Conservation (phyloP, 2,113 vertebrate genomes). For the Ochotona curzoniae region DNA sequence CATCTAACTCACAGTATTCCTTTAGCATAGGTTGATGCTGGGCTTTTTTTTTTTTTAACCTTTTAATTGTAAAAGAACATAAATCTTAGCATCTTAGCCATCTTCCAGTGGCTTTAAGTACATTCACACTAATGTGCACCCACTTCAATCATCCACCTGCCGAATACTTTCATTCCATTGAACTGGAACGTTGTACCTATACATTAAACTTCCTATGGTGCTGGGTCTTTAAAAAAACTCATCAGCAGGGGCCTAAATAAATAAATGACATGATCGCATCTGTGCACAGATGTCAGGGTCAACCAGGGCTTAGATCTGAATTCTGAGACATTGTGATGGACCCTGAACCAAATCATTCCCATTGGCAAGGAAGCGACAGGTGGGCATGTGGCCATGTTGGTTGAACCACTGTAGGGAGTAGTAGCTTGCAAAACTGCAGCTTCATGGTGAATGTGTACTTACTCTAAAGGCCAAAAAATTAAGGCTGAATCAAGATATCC, state of each 20-base stretch:
- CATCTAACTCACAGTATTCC: not conserved
- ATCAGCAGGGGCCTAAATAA: not conserved
- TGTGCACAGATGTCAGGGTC: not conserved
- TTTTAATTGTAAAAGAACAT: not conserved
- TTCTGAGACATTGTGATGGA: not conserved
- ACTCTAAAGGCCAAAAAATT: not conserved
- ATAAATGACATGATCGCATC: not conserved
- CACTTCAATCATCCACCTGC: not conserved
- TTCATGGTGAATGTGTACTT: not conserved
- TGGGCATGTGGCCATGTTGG: not conserved
- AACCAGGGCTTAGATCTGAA: not conserved
- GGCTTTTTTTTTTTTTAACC: not conserved
- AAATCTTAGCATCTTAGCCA: not conserved
- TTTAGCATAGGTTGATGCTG: not conserved
- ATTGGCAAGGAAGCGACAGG: constrained; percentile 9
- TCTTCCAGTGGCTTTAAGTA: not conserved
- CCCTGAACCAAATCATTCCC: not conserved
- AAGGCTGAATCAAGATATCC: not conserved
- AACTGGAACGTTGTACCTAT: not conserved
- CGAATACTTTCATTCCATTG: not conserved
- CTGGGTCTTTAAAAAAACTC: not conserved
- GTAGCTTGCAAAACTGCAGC: not conserved
- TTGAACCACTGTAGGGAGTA: not conserved
- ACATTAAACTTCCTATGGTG: not conserved
- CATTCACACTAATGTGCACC: not conserved